Evolutionary conservation across 2,888 invertebrate genomes (phyloP).

Genomic region (Polietes domitor): DNA sequence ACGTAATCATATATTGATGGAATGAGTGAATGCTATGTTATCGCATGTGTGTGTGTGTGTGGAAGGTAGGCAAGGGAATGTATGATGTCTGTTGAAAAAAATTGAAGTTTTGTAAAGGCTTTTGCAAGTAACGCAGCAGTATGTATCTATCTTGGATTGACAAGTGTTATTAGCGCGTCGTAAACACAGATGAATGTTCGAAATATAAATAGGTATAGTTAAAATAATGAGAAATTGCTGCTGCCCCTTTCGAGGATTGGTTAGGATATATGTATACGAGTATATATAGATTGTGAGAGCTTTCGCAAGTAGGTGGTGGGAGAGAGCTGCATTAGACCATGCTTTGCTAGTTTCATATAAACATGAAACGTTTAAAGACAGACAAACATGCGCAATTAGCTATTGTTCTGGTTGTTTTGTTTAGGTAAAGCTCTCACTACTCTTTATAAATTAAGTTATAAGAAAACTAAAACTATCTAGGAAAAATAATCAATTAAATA

Average conservation of each 20-base stretch:
- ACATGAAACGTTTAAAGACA: constrained; percentile 5
- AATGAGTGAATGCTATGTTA: neutral
- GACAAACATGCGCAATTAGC: constrained; percentile 19
- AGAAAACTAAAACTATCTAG: constrained; percentile 45
- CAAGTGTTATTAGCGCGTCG: constrained; percentile 6
- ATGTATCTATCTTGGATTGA: neutral
- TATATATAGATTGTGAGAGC: constrained; percentile 17
- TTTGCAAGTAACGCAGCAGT: constrained; percentile 10
- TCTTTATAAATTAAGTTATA: constrained; percentile 47
- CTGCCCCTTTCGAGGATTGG: neutral
- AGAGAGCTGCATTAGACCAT: constrained; percentile 20
- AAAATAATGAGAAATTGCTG: neutral
- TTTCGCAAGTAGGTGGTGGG: neutral
- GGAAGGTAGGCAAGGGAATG: neutral
- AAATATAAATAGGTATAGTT: neutral
- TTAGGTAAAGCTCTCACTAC: constrained; percentile 44
- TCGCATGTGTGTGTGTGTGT: neutral
- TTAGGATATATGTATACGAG: neutral
- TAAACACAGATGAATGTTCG: neutral
- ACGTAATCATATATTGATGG: constrained; percentile 12
- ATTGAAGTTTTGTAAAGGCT: neutral
- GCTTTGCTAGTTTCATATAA: constrained; percentile 31
- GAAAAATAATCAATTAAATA: constrained; percentile 35
- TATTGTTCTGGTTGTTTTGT: neutral
- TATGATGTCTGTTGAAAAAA: constrained; percentile 35